These are phyloP conservation scores for Parus major DNA, from an alignment of 2,113 vertebrate genomes.

Conservation along the genomic window DNA sequence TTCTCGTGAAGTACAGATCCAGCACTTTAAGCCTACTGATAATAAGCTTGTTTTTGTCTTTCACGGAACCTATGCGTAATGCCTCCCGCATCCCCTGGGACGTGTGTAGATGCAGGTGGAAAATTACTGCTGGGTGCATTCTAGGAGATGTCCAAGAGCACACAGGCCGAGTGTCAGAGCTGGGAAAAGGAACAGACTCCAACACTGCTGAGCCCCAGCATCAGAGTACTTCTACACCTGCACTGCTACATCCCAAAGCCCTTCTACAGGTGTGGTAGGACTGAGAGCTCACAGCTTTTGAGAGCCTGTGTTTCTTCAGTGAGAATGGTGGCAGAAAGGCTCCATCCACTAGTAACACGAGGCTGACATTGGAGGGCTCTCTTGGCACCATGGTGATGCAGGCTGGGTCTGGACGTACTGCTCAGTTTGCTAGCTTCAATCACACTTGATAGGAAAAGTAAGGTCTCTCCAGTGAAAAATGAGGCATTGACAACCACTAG, in stretches of 20 bases:
- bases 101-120: conserved; percentile 52
- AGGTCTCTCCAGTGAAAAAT: neutral
- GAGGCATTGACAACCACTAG: neutral
- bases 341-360: accelerated
- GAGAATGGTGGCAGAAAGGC: neutral
- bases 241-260: neutral
- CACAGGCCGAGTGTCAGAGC: neutral
- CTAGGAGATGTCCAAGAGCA: neutral
- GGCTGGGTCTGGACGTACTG: neutral
- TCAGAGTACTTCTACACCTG: neutral
- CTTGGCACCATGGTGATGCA: neutral
- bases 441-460: neutral
- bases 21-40: neutral
- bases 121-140: conserved; percentile 21
- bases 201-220: neutral
- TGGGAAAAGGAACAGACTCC: neutral
- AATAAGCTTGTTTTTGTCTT: conserved; percentile 8
- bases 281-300: neutral
- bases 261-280: neutral
- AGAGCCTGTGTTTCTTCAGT: neutral
- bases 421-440: neutral
- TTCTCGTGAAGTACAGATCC: neutral
- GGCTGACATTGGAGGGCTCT: neutral
- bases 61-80: neutral
- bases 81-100: neutral